Conservation (phyloP, 2,113 vertebrate species). For the Burhinus bistriatus region DNA sequence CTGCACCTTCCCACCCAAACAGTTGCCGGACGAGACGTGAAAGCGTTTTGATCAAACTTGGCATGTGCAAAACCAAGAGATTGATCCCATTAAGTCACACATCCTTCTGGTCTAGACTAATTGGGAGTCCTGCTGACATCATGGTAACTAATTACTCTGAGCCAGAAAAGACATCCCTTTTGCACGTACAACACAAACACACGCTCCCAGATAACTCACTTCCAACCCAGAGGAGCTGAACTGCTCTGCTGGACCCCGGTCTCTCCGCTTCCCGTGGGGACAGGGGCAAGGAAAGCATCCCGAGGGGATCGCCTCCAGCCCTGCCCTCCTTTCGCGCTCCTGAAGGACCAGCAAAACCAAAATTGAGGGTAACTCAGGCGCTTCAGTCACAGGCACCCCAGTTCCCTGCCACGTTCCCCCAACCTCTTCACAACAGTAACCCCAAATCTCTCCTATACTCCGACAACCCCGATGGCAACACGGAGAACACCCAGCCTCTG, state of each 20-base stretch:
- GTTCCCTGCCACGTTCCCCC: background rate
- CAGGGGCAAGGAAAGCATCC: background rate
- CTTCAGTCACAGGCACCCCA: background rate
- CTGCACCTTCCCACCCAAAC: background rate
- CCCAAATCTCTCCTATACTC: background rate
- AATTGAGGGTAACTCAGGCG: background rate
- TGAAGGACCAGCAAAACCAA: background rate
- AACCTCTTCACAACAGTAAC: background rate
- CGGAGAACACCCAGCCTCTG: accelerated
- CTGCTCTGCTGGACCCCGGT: background rate
- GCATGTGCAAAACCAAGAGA: background rate
- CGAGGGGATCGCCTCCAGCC: background rate
- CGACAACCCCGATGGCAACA: background rate
- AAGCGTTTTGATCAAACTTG: background rate
- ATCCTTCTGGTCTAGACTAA: background rate
- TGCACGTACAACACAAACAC: background rate
- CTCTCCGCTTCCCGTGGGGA: background rate
- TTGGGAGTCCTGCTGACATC: background rate
- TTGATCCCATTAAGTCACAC: background rate
- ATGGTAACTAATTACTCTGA: background rate
- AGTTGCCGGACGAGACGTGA: accelerated
- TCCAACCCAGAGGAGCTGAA: background rate
- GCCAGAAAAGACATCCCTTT: background rate
- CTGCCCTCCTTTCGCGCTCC: background rate
- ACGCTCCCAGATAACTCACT: background rate